Evolutionary conservation across 2,113 vertebrate genomes (phyloP), one percentile per base, ranked within the genome.

Genomic region (Trochalopteron elliotii): DNA sequence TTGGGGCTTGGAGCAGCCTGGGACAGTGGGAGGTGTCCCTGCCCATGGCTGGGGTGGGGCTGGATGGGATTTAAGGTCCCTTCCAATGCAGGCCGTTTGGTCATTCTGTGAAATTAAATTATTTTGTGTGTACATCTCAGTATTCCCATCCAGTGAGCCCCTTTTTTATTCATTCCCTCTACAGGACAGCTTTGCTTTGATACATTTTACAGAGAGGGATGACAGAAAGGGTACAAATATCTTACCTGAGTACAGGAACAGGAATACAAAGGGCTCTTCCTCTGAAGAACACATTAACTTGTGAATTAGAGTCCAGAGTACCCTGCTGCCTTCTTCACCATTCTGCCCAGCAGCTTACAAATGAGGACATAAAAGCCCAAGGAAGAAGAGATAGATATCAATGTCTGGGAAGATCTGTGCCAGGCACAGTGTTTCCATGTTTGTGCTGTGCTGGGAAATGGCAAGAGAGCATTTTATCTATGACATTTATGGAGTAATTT

Each of bases 91-190:
- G 21, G 12, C 4, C 18, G 42, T 42, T 61, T 30, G 20, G 40
- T 21, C 21, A 16, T 18, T 61, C 28, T n/a, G 10, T 61, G 40
- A 19, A 77, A 86, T 3, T 81, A 50, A 83, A 77, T 80, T 78
- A 87, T 77, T 89, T 65, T 69, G 15, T 67, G 75, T 69, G 78
- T 87, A 85, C 47, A 77, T 83, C 96, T 97, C 96, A 76, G 91
- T 91, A 97, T 97, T 93, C 75, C 87, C 78, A 77, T 91, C 65
- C 55, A 40, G 5, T 11, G 59, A 20, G 21, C 33, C 15, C 11
- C 45, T 87, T 70, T 70, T 49, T 39, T 27, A 68, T 47, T 33
- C 16, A 37, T 64, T 76, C n/a, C 12, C 87, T 78, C 64, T 56
- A 3, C 14, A 83, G 50, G 37, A 64, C 28, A 79, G 12, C 17